Evolutionary conservation across 2,113 vertebrate species (phyloP).

Genomic region (Caranx melampygus): DNA sequence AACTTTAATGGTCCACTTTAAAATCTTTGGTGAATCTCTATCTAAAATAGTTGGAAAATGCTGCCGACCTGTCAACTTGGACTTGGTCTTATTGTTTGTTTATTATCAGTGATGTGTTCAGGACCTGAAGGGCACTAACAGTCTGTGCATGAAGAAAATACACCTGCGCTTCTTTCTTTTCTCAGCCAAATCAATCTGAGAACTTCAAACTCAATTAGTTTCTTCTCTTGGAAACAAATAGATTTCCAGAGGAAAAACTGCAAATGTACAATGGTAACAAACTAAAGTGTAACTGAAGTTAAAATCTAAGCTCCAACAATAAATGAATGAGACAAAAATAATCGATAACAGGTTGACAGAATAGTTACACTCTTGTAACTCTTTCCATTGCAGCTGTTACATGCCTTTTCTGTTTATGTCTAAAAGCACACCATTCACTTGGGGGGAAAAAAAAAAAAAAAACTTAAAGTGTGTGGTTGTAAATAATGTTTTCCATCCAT

Average conservation of each 20-base stretch:
- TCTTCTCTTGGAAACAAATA: background rate
- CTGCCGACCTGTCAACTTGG: background rate
- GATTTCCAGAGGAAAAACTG: background rate
- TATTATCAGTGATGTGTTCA: background rate
- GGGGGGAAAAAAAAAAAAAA: slow-evolving; percentile 17
- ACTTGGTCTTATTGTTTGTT: background rate
- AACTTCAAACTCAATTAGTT: background rate
- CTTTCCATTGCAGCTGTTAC: background rate
- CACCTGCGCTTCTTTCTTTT: background rate
- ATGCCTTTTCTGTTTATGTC: background rate
- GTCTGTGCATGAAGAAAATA: background rate
- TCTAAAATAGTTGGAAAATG: background rate
- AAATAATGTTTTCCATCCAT: slow-evolving; percentile 18
- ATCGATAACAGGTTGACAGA: background rate
- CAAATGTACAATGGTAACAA: background rate
- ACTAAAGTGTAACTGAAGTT: background rate
- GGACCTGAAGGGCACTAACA: background rate
- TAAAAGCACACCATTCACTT: background rate
- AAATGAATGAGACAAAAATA: background rate
- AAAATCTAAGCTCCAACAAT: background rate
- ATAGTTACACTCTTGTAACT: background rate
- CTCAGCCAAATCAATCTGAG: background rate
- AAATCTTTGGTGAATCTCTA: background rate
- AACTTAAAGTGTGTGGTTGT: slow-evolving; percentile 4
- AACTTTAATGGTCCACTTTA: background rate